phyloP scores from a whole-genome alignment of 2,113 vertebrate genomes.

The Phalacrocorax carbo region DNA sequence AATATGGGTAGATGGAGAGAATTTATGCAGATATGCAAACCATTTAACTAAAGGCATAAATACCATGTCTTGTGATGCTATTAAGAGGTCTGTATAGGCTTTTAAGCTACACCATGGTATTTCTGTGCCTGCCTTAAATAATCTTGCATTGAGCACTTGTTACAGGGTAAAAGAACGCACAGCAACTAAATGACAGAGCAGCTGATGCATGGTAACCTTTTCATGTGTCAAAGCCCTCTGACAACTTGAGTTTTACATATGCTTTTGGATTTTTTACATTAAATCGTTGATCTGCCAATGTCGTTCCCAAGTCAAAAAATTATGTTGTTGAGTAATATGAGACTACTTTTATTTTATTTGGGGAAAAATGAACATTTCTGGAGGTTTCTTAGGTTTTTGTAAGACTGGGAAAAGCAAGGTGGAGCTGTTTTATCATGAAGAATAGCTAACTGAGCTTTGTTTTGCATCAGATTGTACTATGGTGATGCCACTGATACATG shows the following conservation, averaged over 20 bases:
- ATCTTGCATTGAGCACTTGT: not conserved
- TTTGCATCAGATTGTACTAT: not conserved
- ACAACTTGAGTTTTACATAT: slow-evolving; percentile 26
- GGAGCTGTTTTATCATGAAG: not conserved
- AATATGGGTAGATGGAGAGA: not conserved
- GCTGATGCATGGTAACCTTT: not conserved
- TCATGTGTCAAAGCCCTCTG: not conserved
- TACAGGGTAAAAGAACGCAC: not conserved
- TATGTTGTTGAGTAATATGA: not conserved
- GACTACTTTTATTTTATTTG: not conserved
- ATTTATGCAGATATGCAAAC: not conserved
- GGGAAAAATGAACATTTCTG: not conserved
- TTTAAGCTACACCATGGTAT: not conserved
- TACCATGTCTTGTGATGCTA: not conserved
- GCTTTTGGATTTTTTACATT: slow-evolving; percentile 14
- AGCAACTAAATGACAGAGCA: not conserved
- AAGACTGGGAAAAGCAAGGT: not conserved
- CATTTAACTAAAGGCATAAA: not conserved
- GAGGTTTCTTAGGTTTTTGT: not conserved
- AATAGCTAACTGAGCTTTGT: not conserved
- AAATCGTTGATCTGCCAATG: not conserved
- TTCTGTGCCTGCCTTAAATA: not conserved
- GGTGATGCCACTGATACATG: not conserved
- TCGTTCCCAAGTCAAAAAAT: not conserved
- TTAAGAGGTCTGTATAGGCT: not conserved